Base-by-base conservation (phyloP, 2,888 invertebrate genomes). In the Muschampia plurimacula region DNA sequence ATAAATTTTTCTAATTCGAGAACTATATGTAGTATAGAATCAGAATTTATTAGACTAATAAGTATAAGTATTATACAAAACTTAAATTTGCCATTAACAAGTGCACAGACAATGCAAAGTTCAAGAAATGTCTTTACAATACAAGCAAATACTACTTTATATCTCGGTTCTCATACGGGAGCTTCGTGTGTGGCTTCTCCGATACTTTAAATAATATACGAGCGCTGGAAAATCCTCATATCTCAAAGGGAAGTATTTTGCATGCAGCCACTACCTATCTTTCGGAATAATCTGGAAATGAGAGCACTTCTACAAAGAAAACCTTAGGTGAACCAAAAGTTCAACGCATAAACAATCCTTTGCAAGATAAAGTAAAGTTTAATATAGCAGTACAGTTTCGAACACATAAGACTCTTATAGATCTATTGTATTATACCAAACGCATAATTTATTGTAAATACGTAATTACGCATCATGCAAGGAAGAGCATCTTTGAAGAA, bases 181-280 rank as follows among this genome's bases (percentile, higher is more conserved):
- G 87, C 92, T 74, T 67, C 91, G 92, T 92, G 92, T 92, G 92
- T 92, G 92, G 92, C 86, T 77, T 87, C 85, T 77, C 83, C 82
- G 86, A 87, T 88, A 86, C 85, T 85, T 88, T 86, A 89, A 89
- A 90, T 90, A 91, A 89, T 89, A 89, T 88, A 89, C 85, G 84
- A 86, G 78, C 80, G 76, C 80, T 82, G 86, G 89, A 89, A 89
- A 88, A 88, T 89, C 86, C 86, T 87, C 92, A 92, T 92, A 93
- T 92, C 93, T 91, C 88, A 87, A 88, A 86, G 86, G 92, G 92
- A 93, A 93, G 92, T 91, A 89, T 90, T 93, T 91, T 91, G 91
- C 93, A 93, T 93, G 89, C 89, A 84, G 84, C 87, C 82, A 86
- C 89, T 84, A 90, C 86, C 87, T 90, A 93, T 93, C 93, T 92